These are phyloP conservation scores for Porites cylindrica DNA, from an alignment of 92 coral and sea anemone genomes.

Conservation along the genomic window DNA sequence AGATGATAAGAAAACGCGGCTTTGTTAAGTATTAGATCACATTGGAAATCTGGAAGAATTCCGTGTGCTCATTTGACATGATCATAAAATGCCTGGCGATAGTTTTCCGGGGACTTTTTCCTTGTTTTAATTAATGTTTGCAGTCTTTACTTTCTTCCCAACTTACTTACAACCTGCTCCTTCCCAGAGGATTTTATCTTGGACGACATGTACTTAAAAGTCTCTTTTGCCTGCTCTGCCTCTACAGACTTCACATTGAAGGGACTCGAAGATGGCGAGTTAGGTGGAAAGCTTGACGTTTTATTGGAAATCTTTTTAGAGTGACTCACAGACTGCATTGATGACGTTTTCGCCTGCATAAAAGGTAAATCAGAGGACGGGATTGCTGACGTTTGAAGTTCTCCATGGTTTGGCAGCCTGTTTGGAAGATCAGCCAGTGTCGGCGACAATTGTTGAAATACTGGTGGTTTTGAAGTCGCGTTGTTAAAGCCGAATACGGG, in stretches of 20 bases:
- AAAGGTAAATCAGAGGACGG: too few relatives aligned
- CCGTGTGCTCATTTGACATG: too few relatives aligned
- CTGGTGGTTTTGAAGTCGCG: background rate
- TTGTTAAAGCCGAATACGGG: too few relatives aligned
- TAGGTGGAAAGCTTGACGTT: conserved; percentile 6
- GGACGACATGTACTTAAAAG: background rate
- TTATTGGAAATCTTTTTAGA: background rate
- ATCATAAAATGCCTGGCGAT: too few relatives aligned
- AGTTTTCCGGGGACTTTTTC: too few relatives aligned
- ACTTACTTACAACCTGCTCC: background rate
- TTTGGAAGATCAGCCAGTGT: background rate
- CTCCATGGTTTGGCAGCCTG: background rate
- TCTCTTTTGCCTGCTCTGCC: background rate
- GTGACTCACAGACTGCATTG: background rate
- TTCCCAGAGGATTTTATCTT: background rate
- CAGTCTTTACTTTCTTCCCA: too few relatives aligned
- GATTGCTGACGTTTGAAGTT: background rate
- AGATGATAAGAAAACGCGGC: too few relatives aligned
- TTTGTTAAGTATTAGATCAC: too few relatives aligned
- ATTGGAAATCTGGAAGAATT: too few relatives aligned
- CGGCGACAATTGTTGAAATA: background rate
- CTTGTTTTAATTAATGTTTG: too few relatives aligned
- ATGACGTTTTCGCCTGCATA: too few relatives aligned
- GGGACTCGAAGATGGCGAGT: background rate
- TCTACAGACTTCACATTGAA: background rate